These are phyloP conservation scores for Helicoverpa assulta DNA, from an alignment of 2,888 invertebrate species.

Conservation along the genomic window DNA sequence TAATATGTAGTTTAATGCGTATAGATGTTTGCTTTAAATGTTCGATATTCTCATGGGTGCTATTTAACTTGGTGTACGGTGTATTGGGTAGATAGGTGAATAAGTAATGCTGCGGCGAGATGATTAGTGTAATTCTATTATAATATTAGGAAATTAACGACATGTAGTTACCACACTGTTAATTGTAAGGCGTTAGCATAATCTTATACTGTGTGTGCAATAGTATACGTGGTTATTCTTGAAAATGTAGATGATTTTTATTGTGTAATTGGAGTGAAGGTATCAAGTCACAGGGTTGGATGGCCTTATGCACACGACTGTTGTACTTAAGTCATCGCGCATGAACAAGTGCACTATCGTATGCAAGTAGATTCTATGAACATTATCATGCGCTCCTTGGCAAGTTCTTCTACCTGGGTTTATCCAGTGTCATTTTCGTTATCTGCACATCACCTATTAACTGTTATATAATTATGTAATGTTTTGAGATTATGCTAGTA, in stretches of 20 bases:
- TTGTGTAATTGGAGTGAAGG: constrained; percentile 67
- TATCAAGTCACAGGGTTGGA: constrained; percentile 79
- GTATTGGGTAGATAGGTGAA: constrained; percentile 72
- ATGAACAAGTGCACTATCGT: constrained; percentile 68
- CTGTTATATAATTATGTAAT: constrained; percentile 66
- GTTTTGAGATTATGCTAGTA: constrained; percentile 84
- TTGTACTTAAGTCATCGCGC: constrained; percentile 71
- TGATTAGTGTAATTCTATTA: constrained; percentile 70
- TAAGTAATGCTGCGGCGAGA: constrained; percentile 69
- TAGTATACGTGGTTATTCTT: constrained; percentile 79
- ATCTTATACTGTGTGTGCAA: constrained; percentile 85
- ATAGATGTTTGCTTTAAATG: constrained; percentile 85
- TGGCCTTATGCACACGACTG: constrained; percentile 74
- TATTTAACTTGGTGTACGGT: constrained; percentile 88
- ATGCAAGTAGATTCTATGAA: constrained; percentile 61
- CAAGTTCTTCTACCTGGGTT: constrained; percentile 49
- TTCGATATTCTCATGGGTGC: constrained; percentile 88
- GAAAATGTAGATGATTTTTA: constrained; percentile 62
- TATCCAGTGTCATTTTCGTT: constrained; percentile 57
- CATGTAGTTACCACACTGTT: constrained; percentile 84
- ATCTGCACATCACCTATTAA: constrained; percentile 71
- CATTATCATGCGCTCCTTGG: constrained; percentile 60
- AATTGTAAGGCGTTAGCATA: constrained; percentile 80
- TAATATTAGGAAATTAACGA: constrained; percentile 74
- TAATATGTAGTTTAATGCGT: constrained; percentile 72